Base-by-base conservation (phyloP, 2,797 vertebrate species). In the Gymnocypris eckloni region DNA sequence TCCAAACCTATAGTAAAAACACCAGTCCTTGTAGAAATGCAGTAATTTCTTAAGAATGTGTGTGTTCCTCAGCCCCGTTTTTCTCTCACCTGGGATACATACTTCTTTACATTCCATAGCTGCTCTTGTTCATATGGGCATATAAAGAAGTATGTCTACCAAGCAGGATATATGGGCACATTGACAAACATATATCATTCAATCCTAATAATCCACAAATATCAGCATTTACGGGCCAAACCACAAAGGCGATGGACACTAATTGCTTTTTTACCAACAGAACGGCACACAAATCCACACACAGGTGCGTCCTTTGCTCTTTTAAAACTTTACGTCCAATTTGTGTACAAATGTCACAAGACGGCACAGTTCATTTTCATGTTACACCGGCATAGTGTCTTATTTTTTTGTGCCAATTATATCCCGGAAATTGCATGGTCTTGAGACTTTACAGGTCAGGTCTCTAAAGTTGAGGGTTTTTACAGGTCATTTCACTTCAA, bases 101-200 rank as follows among this genome's bases (percentile, higher is more conserved):
- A 99, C 98, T 99, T 99, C 98, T 99, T 99, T 98, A 99, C 98
- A 99, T 99, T 99, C 98, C 98, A 99, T 97, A 99, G 96, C 94
- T 96, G 96, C 94, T 95, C 95, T 97, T 96, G 96, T 99, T 97
- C 97, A 98, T 97, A 99, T 99, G 98, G 98, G 97, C 95, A 97
- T 97, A 98, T 98, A 99, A 99, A 98, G 98, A 99, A 98, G 98
- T 97, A 98, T 98, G 98, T 98, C 91, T 91, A 97, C 97, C 98
- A 97, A 96, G 96, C 96, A 96, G 97, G 97, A 92, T 93, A 93
- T 93, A 93, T 96, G 92, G 92, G 91, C 91, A 90, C 91, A 92
- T 84, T 28, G 25, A 90, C 93, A 66, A 70, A 69, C n/a, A 6
- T 61, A 83, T 37, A n/a, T 33, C 12, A 43, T 84, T 28, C 37